Evolutionary conservation across 2,797 vertebrate genomes (phyloP), one percentile per base, ranked within the genome.

Genomic region (Echeneis naucrates): DNA sequence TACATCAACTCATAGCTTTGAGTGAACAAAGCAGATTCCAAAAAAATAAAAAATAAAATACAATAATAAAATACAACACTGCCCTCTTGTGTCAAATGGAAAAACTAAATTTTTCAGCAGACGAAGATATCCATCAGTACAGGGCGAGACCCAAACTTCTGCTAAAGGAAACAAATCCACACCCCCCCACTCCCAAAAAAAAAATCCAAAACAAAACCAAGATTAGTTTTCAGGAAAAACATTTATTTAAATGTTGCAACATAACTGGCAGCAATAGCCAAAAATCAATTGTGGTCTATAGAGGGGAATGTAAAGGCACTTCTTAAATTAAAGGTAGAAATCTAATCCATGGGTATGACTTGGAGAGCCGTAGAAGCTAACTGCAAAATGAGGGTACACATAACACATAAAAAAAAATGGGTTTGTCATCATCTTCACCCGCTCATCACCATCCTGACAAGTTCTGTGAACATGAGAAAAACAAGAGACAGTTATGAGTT

Each of bases 381-480:
- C 73, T 86, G 76, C 52, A 88, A 88, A 78, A 82, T 75, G 32
- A 75, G 33, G 76, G 70, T 68, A 74, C 38, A 72, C 44, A 65
- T 84, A 78, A 83, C 51, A 73, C 33, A 40, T 17, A 6, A 17
- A 42, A 68, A 74, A 80, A 61, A 61, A 60, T 33, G 42, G 40
- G 78, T 67, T 40, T 77, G 23, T 89, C 87, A 68, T 81, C 44
- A 56, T 92, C 93, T 93, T 95, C 92, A 95, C 53, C 95, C 95
- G 24, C 88, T 95, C 95, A 95, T 95, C 81, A 95, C 95, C 95
- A 95, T 95, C 89, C 92, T 92, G 86, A 95, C 94, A 47, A 95
- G 92, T 75, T 95, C 95, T 95, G 92, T 14, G 64, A 71, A 83
- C 44, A 68, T 4, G 21, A 75, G 69, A 77, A 27, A n/a, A n/a